Evolutionary conservation across 2,888 invertebrate genomes (phyloP), one percentile per base, ranked within the genome.

Genomic region (Lumbricus terrestris): DNA sequence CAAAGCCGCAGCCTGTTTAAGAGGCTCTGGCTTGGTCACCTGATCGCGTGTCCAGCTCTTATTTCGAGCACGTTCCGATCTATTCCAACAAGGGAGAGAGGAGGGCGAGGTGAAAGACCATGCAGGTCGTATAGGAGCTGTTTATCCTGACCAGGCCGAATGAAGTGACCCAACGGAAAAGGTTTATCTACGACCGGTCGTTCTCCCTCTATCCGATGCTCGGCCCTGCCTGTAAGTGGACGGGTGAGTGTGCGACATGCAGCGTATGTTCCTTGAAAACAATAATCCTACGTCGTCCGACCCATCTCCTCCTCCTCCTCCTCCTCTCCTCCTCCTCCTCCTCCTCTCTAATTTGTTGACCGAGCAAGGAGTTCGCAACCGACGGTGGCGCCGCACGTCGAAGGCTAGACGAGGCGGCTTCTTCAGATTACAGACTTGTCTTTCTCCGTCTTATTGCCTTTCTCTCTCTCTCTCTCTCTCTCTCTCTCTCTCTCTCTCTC

Each of bases 251-350:
- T 34, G 34, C 35, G 35, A 23, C 85, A 35, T 34, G 2, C 85
- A 33, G 34, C 85, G 85, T 85, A 85, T 85, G 85, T 37, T 85
- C 85, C 85, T 85, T 37, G 85, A 85, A 85, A 85, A 85, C 85
- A 37, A 85, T 85, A 34, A 34, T 35, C 35, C 85, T 37, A 8
- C n/a, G n/a, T n/a, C 83, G 34, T 33, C 83, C 83, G 83, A 20
- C 34, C 29, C 83, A 23, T 47, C 47, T 47, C 47, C 4, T 34
- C 34, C 83, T 35, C 3, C n/a, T n/a, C 16, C n/a, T 69, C 69
- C 8, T 29, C 69, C 6, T 3, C n/a, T 29, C 29, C n/a, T 69
- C 69, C 8, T 29, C 69, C 6, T 3, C n/a, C 35, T 29, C 16
- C n/a, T 69, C 69, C 8, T 29, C 69, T 69, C 69, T 85, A 85